Evolutionary conservation across 2,888 invertebrate species (phyloP), one percentile per base, ranked within the genome.

Genomic region (Cecidostiba fungosa): DNA sequence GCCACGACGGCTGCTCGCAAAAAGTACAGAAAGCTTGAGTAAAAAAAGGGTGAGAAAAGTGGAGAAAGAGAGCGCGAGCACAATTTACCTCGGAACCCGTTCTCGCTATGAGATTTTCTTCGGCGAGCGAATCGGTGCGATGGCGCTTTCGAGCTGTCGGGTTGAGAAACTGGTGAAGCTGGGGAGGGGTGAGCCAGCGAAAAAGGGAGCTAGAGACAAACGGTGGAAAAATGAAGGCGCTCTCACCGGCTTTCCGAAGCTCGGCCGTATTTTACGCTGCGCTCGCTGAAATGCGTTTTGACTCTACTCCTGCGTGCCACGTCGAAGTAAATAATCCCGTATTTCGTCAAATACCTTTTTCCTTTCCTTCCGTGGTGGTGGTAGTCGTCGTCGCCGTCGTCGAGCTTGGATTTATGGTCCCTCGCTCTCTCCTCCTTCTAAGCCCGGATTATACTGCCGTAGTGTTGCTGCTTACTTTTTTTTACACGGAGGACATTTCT

Each of bases 141-240:
- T n/a, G 54, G 54, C 47, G 47, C 82, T 82, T 82, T 76, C 47
- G 74, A 54, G 32, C 54, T 72, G 72, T 59, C n/a, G 39, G 23
- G 72, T 23, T 74, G 82, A 82, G 66, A 82, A 82, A 62, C 59
- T 66, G 76, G 54, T 3, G 36, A 12, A 32, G 70, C 10, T 50
- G 54, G 70, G 29, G 23, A 1, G 39, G 26, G 5, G 74, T n/a
- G 26, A 69, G 66, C 36, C n/a, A 32, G 39, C 77, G 86, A 87
- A 88, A 88, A 87, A 88, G n/a, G 29, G 66, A 66, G 23, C 26
- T 29, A 82, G 86, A 87, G 88, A 88, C 88, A 88, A 89, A 88
- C 87, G 88, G 50, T 69, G 85, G 88, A 89, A 89, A 89, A 89
- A 89, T 89, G 89, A 89, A 89, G 88, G 87, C 80, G 85, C 70